These are phyloP conservation scores for Apogon hyalosoma DNA, from an alignment of 2,797 vertebrate genomes.

Conservation along the genomic window DNA sequence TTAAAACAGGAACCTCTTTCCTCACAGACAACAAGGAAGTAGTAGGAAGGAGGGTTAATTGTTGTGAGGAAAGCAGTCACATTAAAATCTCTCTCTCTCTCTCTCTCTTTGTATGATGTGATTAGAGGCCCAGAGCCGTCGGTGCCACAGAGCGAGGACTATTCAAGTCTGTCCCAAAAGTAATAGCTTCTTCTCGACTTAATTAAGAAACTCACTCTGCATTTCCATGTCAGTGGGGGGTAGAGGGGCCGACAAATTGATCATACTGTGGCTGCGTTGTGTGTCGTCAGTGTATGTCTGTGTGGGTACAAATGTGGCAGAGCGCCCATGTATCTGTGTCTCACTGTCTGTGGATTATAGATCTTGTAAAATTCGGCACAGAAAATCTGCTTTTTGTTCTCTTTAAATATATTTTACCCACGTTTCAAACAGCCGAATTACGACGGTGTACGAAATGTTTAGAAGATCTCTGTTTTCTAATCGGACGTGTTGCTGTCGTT, in stretches of 20 bases:
- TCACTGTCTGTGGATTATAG: slow-evolving; percentile 22
- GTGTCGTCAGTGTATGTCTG: not conserved
- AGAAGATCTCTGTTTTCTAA: not conserved
- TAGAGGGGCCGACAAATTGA: slow-evolving; percentile 29
- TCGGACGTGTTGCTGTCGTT: not conserved
- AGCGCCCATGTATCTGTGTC: slow-evolving; percentile 8
- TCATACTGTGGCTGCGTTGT: slow-evolving; percentile 9
- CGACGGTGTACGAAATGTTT: not conserved
- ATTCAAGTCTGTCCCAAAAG: slow-evolving; percentile 73
- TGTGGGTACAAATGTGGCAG: not conserved
- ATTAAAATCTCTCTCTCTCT: not conserved
- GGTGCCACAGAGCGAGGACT: slow-evolving; percentile 66
- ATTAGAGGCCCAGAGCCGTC: slow-evolving; percentile 66
- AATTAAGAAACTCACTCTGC: slow-evolving; percentile 73
- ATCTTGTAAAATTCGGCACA: slow-evolving; percentile 3
- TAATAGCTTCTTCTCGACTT: slow-evolving; percentile 76
- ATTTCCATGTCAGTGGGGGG: slow-evolving; percentile 43
- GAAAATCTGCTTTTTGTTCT: not conserved
- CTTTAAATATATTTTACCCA: not conserved
- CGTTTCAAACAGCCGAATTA: not conserved
- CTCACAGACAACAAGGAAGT: slow-evolving; percentile 31
- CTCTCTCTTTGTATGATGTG: slow-evolving; percentile 44
- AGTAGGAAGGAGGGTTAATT: slow-evolving; percentile 42
- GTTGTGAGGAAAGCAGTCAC: slow-evolving; percentile 36
- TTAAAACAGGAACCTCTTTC: slow-evolving; percentile 5